Base-by-base conservation (phyloP, 2,797 vertebrate genomes). In the Notolepis coatsorum region DNA sequence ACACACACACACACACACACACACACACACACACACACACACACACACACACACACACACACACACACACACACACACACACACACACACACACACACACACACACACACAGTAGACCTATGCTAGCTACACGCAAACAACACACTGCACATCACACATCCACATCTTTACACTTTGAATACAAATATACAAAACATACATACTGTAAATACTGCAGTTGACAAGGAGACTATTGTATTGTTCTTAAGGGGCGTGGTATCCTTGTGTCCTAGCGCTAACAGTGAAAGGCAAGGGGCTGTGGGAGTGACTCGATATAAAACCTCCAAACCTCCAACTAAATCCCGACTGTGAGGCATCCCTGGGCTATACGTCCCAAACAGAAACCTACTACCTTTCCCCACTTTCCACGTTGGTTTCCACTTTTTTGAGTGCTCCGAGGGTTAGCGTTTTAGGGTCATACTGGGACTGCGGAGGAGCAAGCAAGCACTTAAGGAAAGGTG, bases 401-500 rank as follows among this genome's bases (percentile, higher is more conserved):
- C n/a, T n/a, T n/a, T n/a, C n/a, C n/a, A n/a, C n/a, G n/a, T n/a
- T n/a, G n/a, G n/a, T n/a, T n/a, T 13, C 25, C 5, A 41, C 25
- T 7, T 43, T 23, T 41, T 33, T 33, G 33, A 37, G 38, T 56
- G 24, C 25, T 21, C 24, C 10, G 20, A 10, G 42, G 42, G 20
- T 12, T 21, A 31, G 4, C 18, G 50, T 21, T 35, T 21, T 21
- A 33, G 13, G 10, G 35, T 10, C 15, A 4, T 37, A 37, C 35
- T 37, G 2, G 12, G 12, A n/a, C 35, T n/a, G n/a, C 21, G 28
- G 12, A 15, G 7, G 2, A 68, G 59, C 49, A 48, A 80, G 45
- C 43, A 77, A 76, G 68, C 62, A 68, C 13, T 71, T 51, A 41
- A 41, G 23, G 46, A 57, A 61, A 63, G 63, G 66, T 56, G 57